Evolutionary conservation across 2,888 invertebrate genomes (phyloP), one percentile per base, ranked within the genome.

Genomic region (Synanthedon vespiformis): DNA sequence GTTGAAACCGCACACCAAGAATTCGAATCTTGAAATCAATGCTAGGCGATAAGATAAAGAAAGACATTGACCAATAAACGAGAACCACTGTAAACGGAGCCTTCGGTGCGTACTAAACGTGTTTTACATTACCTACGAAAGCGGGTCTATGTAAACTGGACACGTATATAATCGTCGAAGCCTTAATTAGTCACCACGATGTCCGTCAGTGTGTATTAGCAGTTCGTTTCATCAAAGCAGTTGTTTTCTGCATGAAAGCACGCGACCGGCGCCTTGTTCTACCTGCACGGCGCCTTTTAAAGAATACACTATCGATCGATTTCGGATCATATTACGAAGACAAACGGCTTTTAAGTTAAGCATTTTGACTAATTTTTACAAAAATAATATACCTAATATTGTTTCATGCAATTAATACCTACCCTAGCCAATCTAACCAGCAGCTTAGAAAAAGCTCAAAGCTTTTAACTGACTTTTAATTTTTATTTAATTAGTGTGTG

Each of bases 161-260:
- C 58, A 51, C 52, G 49, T 51, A 55, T 54, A 51, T 58, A 61
- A 60, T 66, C 67, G 70, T 65, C 68, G 65, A 68, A 67, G 67
- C 74, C 76, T 82, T 87, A 87, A 86, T 87, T 87, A 86, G 85
- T 77, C 73, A 77, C 68, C 74, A 74, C 77, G 77, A 80, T 80
- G 80, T 80, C 83, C 84, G 86, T 87, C 86, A 78, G 62, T 63
- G 72, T 74, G 74, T 73, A 84, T 87, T 86, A 86, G 75, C 73
- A 66, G 70, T 72, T 79, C 85, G 82, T 81, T 87, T 78, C 84
- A 84, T 87, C 87, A 87, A 78, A 63, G 63, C 60, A 68, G 72
- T 72, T 67, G 72, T 70, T 84, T 84, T 83, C 85, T 83, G 85
- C 86, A 77, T 84, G 84, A 84, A 61, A 64, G 71, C 57, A 61